These are phyloP conservation scores for Battus philenor DNA, from an alignment of 1,140 invertebrate species.

Conservation along the genomic window DNA sequence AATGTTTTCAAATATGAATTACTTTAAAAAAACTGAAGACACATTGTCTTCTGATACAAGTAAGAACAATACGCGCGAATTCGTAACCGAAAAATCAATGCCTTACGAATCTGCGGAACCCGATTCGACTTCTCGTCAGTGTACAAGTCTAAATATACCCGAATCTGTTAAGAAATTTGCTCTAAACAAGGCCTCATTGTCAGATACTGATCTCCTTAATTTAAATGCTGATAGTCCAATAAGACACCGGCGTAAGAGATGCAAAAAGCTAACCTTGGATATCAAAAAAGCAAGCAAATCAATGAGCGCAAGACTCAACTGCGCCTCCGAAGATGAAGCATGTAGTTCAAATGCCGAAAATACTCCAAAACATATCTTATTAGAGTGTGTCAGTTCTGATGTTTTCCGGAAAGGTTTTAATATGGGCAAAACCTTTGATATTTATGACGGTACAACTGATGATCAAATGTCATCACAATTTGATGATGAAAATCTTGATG, in stretches of 20 bases:
- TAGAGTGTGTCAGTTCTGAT: slow-evolving; percentile 50
- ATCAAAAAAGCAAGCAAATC: slow-evolving; percentile 55
- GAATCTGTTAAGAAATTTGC: slow-evolving; percentile 42
- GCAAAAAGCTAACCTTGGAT: slow-evolving; percentile 54
- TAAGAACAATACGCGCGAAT: too few relatives aligned
- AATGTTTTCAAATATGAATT: slow-evolving; percentile 61
- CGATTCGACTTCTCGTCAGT: slow-evolving; percentile 46
- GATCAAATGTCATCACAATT: slow-evolving; percentile 24
- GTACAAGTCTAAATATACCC: slow-evolving; percentile 39
- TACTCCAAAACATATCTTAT: slow-evolving; percentile 53
- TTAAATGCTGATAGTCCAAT: slow-evolving; percentile 21
- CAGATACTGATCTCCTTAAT: slow-evolving; percentile 50
- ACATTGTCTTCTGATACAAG: too few relatives aligned
- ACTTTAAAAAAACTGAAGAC: slow-evolving; percentile 55
- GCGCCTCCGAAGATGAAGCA: slow-evolving; percentile 20
- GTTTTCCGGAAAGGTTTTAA: slow-evolving; percentile 49
- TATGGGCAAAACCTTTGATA: slow-evolving; percentile 56
- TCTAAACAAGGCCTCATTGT: slow-evolving; percentile 50
- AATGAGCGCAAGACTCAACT: slow-evolving; percentile 25
- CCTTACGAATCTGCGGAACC: slow-evolving; percentile 38
- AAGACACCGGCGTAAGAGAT: slow-evolving; percentile 29
- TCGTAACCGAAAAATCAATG: slow-evolving; percentile 19
- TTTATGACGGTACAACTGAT: slow-evolving; percentile 47
- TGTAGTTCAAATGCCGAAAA: slow-evolving; percentile 42
- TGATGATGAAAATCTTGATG: slow-evolving; percentile 42